A percentile compares a stretch with the other conserved stretches of the same genome.
phyloP scores from a whole-genome alignment of 2,797 vertebrate species.

The Cheirogaleus major region DNA sequence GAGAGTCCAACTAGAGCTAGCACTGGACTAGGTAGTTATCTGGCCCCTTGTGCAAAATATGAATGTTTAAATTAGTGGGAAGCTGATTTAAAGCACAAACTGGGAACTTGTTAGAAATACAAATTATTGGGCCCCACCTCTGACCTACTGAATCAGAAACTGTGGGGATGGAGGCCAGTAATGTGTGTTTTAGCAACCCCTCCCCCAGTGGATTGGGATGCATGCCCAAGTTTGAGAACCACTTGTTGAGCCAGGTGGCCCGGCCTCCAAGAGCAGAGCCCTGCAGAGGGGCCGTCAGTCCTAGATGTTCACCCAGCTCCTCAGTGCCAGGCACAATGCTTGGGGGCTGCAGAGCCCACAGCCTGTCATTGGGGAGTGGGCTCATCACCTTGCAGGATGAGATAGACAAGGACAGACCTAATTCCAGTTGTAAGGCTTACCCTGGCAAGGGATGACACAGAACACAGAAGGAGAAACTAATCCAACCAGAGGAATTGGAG shows the following conservation, averaged over 20 bases:
- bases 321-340: not conserved
- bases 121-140: not conserved
- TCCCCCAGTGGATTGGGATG: not conserved
- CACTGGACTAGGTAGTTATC: not conserved
- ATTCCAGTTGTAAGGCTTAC: not conserved
- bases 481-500: not conserved
- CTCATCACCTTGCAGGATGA: not conserved
- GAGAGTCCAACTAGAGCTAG: not conserved
- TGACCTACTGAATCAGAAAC: constrained; percentile 16
- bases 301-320: not conserved
- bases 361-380: not conserved
- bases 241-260: not conserved
- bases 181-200: not conserved
- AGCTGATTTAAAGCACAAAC: constrained; percentile 19
- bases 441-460: not conserved
- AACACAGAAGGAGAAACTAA: not conserved
- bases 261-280: not conserved
- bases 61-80: not conserved
- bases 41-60: not conserved
- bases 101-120: constrained; percentile 24
- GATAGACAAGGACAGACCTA: not conserved
- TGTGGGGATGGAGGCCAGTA: not conserved
- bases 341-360: not conserved
- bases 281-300: not conserved
- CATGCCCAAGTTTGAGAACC: not conserved